Evolutionary conservation across 2,797 vertebrate species (phyloP).

Genomic region (Schizopygopsis pylzovi): DNA sequence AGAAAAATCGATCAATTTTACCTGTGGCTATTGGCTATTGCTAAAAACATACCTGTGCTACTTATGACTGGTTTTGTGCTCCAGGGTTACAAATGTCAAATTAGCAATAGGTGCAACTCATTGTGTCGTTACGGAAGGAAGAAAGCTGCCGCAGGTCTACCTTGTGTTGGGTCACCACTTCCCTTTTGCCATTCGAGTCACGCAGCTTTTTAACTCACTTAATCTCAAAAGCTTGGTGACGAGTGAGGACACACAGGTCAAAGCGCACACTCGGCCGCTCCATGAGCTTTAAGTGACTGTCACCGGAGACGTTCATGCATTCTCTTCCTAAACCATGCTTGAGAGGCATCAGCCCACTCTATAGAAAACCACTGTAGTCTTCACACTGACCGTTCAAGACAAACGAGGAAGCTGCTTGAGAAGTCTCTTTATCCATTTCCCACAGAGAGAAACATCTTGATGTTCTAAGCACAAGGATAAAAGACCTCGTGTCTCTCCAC

Average conservation of each 20-base stretch:
- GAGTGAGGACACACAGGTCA: background rate
- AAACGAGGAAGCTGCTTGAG: background rate
- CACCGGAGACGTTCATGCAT: background rate
- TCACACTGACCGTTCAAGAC: background rate
- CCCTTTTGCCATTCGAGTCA: background rate
- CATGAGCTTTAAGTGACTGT: background rate
- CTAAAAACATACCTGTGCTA: background rate
- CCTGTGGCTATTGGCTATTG: background rate
- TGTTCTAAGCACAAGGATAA: no score
- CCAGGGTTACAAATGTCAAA: background rate
- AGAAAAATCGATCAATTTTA: background rate
- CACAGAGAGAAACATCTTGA: constrained; percentile 1
- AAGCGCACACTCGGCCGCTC: background rate
- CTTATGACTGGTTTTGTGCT: background rate
- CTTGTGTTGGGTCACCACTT: background rate
- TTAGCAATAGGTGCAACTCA: background rate
- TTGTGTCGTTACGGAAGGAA: background rate
- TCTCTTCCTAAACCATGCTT: background rate
- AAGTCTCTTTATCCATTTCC: background rate
- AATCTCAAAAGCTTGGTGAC: background rate
- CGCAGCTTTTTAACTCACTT: background rate
- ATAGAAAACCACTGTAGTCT: background rate
- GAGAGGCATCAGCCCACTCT: background rate
- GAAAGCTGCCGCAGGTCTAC: background rate
- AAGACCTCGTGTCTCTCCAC: background rate